These are phyloP conservation scores for Upupa epops DNA, from an alignment of 2,113 vertebrate species.

Conservation along the genomic window DNA sequence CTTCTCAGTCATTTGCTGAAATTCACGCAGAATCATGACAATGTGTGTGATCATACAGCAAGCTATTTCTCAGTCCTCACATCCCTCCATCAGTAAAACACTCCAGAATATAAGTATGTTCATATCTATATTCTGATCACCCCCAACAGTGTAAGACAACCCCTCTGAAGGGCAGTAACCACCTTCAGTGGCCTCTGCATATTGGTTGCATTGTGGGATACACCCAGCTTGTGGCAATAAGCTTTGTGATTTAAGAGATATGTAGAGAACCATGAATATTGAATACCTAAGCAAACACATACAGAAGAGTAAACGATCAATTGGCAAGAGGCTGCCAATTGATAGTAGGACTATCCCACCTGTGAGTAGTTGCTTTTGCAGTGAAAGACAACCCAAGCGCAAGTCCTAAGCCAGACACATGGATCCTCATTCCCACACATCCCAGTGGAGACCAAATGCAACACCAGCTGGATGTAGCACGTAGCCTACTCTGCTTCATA, in stretches of 20 bases:
- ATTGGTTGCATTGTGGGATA: background rate
- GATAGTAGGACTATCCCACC: background rate
- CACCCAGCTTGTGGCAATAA: background rate
- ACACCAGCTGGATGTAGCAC: background rate
- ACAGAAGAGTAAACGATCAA: background rate
- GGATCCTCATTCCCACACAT: too few relatives aligned
- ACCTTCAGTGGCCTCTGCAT: background rate
- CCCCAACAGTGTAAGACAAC: background rate
- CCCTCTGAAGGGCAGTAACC: background rate
- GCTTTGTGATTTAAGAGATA: background rate
- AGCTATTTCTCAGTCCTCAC: background rate
- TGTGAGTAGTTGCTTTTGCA: background rate
- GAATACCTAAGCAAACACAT: background rate
- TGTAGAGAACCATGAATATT: background rate
- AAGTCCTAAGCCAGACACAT: background rate
- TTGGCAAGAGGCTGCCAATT: background rate
- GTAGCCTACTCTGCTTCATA: background rate
- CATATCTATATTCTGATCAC: background rate
- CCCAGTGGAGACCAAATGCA: background rate
- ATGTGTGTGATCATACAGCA: background rate
- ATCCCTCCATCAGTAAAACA: background rate
- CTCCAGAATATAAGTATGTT: background rate
- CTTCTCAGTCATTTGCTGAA: background rate
- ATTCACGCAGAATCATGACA: background rate
- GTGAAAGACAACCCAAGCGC: background rate